Evolutionary conservation across 2,888 invertebrate genomes (phyloP), one percentile per base, ranked within the genome.

Genomic region (Sisyra nigra): DNA sequence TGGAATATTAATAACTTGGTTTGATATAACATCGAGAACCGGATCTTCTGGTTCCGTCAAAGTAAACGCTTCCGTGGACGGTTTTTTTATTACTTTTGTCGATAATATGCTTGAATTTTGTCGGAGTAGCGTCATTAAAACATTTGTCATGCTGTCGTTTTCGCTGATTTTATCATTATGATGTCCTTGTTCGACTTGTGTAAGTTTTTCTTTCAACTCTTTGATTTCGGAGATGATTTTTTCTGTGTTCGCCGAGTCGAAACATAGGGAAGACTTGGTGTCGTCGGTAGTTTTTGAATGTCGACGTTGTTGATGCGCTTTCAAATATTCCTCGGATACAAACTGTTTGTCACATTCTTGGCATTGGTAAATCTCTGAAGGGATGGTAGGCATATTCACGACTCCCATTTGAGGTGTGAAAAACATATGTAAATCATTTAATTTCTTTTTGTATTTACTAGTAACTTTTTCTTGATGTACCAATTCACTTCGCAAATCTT

Each of bases 331-430:
- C 52, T 75, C 70, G 47, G 76, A 72, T 39, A 76, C 59, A 55
- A 80, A 80, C 7, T 72, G 68, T 60, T 80, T 81, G n/a, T 71
- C 68, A 52, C 81, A 81, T 53, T 70, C 67, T 32, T 59, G 63
- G 52, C 81, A 81, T 65, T 75, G 66, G 45, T 69, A 71, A 33
- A 60, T 51, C 19, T 8, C 19, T 18, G 10, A 15, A 11, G 11
- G 29, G 11, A 34, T 42, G 13, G n/a, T 11, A 14, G n/a, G 10
- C 36, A 14, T 11, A 13, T 32, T 40, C 18, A 17, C 15, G 11
- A 24, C 14, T 33, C 11, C 18, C 31, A 40, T 31, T 44, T 40
- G 24, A 7, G 24, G 24, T 24, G 24, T 5, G 24, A 24, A 24
- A 24, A 24, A 24, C 24, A 24, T 24, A 24, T 39, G 40, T 8